Conservation (phyloP, 2,888 invertebrate species). For the Drosophila infuscata region DNA sequence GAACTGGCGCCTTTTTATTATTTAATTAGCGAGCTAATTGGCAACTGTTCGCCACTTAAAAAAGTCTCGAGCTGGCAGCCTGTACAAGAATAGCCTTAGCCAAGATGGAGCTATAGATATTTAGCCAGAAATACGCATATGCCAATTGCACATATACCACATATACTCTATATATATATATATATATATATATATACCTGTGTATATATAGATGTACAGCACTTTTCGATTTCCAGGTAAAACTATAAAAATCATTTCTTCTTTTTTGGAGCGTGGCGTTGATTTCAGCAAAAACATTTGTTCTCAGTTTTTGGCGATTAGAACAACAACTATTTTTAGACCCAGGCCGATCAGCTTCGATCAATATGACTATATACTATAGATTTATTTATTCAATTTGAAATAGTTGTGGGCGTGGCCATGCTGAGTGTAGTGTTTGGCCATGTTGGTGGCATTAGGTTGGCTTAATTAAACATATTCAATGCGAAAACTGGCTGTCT, state of each 20-base stretch:
- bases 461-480: conserved; percentile 75
- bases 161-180: not conserved
- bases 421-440: not conserved
- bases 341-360: conserved; percentile 33
- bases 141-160: not conserved
- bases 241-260: conserved; percentile 31
- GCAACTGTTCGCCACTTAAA: conserved; percentile 54
- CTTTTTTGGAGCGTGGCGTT: conserved; percentile 49
- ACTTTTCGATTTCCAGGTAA: conserved; percentile 57
- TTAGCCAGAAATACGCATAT: conserved; percentile 39
- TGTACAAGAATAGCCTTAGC: conserved; percentile 58
- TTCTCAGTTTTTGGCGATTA: conserved; percentile 45
- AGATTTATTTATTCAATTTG: not conserved
- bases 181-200: conserved; percentile 1
- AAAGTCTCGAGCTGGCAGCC: conserved; percentile 39
- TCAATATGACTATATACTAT: conserved; percentile 9
- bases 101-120: conserved; percentile 5
- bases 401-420: conserved; percentile 39
- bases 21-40: conserved; percentile 82
- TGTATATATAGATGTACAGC: conserved; percentile 4
- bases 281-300: conserved; percentile 40
- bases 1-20: conserved; percentile 71
- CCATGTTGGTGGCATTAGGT: conserved; percentile 60
- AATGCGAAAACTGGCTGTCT: conserved; percentile 11
- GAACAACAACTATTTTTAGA: conserved; percentile 71